Conservation (phyloP, 2,888 invertebrate species). For the Gonocerus acuteangulatus region DNA sequence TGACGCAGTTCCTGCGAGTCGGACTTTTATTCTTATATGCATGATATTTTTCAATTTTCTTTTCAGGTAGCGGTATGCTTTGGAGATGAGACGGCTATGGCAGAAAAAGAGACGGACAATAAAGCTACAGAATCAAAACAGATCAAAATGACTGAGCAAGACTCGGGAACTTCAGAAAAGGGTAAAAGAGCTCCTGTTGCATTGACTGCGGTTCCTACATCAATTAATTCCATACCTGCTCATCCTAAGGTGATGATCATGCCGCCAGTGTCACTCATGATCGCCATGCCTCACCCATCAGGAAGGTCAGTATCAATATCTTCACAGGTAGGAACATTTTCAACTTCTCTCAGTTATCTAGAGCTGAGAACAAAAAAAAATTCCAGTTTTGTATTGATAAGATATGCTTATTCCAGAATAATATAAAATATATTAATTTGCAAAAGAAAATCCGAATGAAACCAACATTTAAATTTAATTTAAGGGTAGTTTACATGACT, state of each 20-base stretch:
- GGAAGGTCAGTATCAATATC: slow-evolving; percentile 4
- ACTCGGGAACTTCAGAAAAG: background rate
- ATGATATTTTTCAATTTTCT: too few species aligned
- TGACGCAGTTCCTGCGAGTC: too few species aligned
- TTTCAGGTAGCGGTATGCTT: background rate
- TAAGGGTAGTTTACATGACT: too few species aligned
- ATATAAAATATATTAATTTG: too few species aligned
- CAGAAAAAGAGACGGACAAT: slow-evolving; percentile 5
- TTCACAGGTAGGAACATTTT: too few species aligned
- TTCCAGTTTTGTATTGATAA: too few species aligned
- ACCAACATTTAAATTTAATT: too few species aligned
- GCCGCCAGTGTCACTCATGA: slow-evolving; percentile 8
- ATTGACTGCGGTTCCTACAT: background rate
- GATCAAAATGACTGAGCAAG: background rate
- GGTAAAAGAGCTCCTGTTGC: background rate
- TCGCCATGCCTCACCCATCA: slow-evolving; percentile 9
- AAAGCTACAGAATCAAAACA: background rate
- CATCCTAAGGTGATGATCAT: background rate
- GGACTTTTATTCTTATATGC: too few species aligned
- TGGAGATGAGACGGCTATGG: background rate
- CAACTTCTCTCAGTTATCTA: too few species aligned
- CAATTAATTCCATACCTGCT: background rate
- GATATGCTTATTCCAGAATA: too few species aligned
- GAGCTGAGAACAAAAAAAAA: too few species aligned
- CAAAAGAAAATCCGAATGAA: too few species aligned